phyloP scores from a whole-genome alignment of 2,113 vertebrate genomes.

The Dasyornis broadbenti region DNA sequence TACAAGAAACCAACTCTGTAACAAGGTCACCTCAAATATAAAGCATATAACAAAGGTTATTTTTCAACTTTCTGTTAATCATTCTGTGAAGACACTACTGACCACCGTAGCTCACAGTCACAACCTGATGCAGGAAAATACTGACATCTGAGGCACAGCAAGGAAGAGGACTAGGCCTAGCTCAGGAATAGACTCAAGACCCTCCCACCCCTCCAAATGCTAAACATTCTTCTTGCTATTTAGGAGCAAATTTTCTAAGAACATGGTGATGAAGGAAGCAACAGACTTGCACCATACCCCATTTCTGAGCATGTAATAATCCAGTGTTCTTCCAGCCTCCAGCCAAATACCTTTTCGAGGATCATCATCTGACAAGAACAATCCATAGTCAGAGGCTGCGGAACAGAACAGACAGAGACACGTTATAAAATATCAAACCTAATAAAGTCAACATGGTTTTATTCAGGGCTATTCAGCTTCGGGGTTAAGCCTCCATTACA shows the following conservation, averaged over 20 bases:
- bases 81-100: background rate
- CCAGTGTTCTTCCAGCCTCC: constrained; percentile 93
- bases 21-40: background rate
- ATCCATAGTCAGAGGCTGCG: constrained; percentile 94
- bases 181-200: background rate
- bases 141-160: background rate
- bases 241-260: background rate
- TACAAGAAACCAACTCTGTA: background rate
- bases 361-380: constrained; percentile 96
- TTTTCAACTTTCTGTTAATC: background rate
- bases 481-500: background rate
- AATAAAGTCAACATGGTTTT: background rate
- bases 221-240: background rate
- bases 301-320: constrained; percentile 98
- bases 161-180: background rate
- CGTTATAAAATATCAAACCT: background rate
- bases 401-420: constrained; percentile 24
- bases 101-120: background rate
- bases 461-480: background rate
- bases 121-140: background rate
- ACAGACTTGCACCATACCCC: constrained; percentile 77
- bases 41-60: background rate
- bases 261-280: background rate
- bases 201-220: background rate
- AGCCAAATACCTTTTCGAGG: constrained; percentile 98